Evolutionary conservation across 2,113 vertebrate genomes (phyloP).

Genomic region (Scomber japonicus): DNA sequence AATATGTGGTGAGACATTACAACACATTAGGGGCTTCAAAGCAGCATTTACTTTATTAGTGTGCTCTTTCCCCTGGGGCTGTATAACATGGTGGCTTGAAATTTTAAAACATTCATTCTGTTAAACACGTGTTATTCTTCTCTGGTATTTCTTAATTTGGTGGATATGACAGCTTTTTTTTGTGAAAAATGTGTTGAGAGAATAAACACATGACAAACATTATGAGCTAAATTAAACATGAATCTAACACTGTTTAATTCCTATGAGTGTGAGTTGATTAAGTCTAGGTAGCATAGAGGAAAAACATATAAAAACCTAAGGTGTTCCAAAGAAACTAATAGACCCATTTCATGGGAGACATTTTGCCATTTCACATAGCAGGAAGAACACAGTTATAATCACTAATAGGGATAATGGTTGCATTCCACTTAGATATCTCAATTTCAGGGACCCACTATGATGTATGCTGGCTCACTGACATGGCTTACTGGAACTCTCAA

Average conservation of each 20-base stretch:
- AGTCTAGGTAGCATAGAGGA: not conserved
- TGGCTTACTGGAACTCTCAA: not conserved
- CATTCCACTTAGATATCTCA: conserved; percentile 12
- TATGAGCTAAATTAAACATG: not conserved
- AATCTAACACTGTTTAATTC: not conserved
- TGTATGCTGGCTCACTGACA: conserved; percentile 16
- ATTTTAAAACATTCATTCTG: not conserved
- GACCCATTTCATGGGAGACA: not conserved
- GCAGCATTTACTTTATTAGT: conserved; percentile 9
- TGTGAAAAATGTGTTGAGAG: not conserved
- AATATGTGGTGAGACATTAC: conserved; percentile 30
- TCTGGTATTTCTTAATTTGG: not conserved
- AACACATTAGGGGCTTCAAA: conserved; percentile 15
- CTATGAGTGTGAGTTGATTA: not conserved
- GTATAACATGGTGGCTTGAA: not conserved
- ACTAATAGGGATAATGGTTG: conserved; percentile 38
- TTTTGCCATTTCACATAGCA: conserved; percentile 32
- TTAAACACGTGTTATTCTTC: not conserved
- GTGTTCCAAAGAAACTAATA: not conserved
- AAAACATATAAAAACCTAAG: not conserved
- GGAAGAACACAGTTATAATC: conserved; percentile 39
- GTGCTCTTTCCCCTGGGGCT: not conserved
- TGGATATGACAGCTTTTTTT: not conserved
- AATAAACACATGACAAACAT: not conserved
- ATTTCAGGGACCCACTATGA: conserved; percentile 25